Base-by-base conservation (phyloP, 1,140 invertebrate genomes). In the Eufriesea mexicana region DNA sequence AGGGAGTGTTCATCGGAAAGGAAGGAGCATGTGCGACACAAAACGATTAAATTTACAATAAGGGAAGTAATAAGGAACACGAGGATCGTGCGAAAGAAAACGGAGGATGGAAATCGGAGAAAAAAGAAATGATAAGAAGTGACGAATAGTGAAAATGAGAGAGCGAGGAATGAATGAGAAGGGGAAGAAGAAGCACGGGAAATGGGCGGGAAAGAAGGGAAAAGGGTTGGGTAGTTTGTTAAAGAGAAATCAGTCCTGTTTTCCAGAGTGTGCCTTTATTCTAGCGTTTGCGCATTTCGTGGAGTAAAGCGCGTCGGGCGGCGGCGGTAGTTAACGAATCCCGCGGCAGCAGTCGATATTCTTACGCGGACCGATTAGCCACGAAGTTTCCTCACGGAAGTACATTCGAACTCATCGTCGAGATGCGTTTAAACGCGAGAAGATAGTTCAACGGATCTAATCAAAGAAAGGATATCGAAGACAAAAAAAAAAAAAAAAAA, bases 301-400 rank as follows among this genome's bases (percentile, higher is more conserved):
- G 68, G 79, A 83, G 86, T 85, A 85, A 89, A 90, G 89, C 89
- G 89, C 91, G 91, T 89, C 91, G 91, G 91, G 89, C 89, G 91
- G 89, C 89, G 90, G 79, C 89, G 66, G 78, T 81, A 86, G 89
- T 86, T 84, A 89, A 85, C 74, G 88, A 83, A 86, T 84, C 78
- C 79, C 81, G 67, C 88, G 88, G 89, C 86, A 83, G 91, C 90
- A 93, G 93, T 93, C 93, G 92, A 93, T 93, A 93, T 90, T 90
- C 89, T 89, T 84, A 79, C 84, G 77, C 87, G 81, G 81, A 77
- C 86, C 75, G 88, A 89, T 89, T 79, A 89, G 75, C 84, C 42
- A 75, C 51, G 51, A 67, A 67, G 42, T 67, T 76, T 76, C 35
- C 45, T 57, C 62, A 20, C 25, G n/a, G 23, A 73, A 54, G 20